Evolutionary conservation across 2,888 invertebrate species (phyloP), one percentile per base, ranked within the genome.

Genomic region (Polymixis flavicincta): DNA sequence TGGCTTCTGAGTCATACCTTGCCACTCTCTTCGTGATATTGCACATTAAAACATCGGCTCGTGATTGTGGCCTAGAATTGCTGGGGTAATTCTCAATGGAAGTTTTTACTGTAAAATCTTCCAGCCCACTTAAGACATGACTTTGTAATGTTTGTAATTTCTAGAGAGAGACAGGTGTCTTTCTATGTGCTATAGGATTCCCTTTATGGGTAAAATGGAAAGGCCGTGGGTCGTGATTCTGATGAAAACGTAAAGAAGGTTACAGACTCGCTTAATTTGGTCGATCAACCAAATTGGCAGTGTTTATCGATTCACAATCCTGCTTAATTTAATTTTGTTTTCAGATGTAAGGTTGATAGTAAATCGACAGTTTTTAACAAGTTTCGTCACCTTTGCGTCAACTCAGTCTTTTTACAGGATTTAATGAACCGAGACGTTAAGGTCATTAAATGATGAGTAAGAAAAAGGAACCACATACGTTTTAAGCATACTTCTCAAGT

Each of bases 1-100:
- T 78, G 77, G 25, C 71, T 66, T 70, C 71, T 87, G 87, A 87
- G 55, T 87, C 87, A 87, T 57, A 11, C 63, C 82, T 80, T n/a
- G 42, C 81, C 83, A 71, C 78, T 85, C 80, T 86, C 86, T 78
- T 78, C 22, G 66, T 64, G 32, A 71, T 70, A 79, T 73, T 85
- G 65, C 71, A 45, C 64, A 75, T 82, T 75, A 69, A 52, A 54
- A 59, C 54, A 74, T 70, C 25, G 48, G 14, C 28, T 42, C 72
- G 55, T 67, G 52, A 61, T 77, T 54, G 50, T 86, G 84, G 75
- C 86, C 84, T 80, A 84, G 86, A 76, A 83, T 50, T 45, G 5
- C 37, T 66, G 61, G 65, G 69, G 73, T 65, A 82, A 78, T 71
- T 80, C 25, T 63, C 65, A 71, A 57, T 52, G 61, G 48, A 66